Percentiles rank a stretch among this genome's conserved stretches.
Conservation (phyloP, 1,140 invertebrate genomes). For the Agraylea sexmaculata region DNA sequence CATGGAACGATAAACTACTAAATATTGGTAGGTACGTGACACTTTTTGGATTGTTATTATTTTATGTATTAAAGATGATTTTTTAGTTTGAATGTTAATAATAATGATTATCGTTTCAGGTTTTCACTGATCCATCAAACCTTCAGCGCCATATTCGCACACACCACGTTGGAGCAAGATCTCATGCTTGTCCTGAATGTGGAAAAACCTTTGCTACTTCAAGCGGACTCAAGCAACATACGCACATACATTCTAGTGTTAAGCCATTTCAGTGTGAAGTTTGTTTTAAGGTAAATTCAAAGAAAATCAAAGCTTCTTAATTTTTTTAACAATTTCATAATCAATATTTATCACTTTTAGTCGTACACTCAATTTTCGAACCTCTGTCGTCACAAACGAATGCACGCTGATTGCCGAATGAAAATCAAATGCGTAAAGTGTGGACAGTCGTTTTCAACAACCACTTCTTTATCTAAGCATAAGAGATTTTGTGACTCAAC, state of each 20-base stretch:
- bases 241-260: constrained; percentile 96
- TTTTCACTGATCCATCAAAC: constrained; percentile 91
- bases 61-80: constrained; percentile 8
- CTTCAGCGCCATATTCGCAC: constrained; percentile 91
- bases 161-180: constrained; percentile 83
- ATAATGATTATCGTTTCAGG: constrained; percentile 41
- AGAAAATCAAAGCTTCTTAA: not conserved
- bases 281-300: constrained; percentile 55
- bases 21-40: not conserved
- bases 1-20: not conserved
- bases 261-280: constrained; percentile 97
- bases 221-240: constrained; percentile 97
- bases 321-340: constrained; percentile 9
- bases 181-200: constrained; percentile 93
- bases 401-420: constrained; percentile 87
- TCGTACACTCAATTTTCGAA: constrained; percentile 99
- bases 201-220: constrained; percentile 97
- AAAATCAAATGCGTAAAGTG: constrained; percentile 89
- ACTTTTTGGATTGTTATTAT: not conserved
- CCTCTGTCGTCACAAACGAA: constrained; percentile 95
- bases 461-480: constrained; percentile 73
- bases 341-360: constrained; percentile 46
- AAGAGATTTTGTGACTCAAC: constrained; percentile 73
- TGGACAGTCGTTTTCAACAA: constrained; percentile 78
- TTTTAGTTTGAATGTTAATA: constrained; percentile 2